Conservation (phyloP, 2,888 invertebrate genomes). For the Chaitophorus viminalis region DNA sequence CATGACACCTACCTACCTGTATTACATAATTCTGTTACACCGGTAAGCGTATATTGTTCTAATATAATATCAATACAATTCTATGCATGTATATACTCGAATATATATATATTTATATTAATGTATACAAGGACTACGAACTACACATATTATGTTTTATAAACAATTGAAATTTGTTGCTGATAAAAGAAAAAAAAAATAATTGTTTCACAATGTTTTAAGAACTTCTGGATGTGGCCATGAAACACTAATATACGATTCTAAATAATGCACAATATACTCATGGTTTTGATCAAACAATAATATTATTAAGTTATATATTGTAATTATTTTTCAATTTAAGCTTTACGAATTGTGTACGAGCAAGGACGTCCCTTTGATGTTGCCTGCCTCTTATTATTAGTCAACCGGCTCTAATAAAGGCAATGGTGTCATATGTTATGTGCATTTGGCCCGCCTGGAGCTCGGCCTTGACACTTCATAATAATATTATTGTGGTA, state of each 20-base stretch:
- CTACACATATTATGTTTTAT: neutral
- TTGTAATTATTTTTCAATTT: neutral
- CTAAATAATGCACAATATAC: neutral
- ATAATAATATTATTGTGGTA: too few relatives aligned
- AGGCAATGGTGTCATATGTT: neutral
- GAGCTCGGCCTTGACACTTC: slow-evolving; percentile 2
- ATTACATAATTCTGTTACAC: neutral
- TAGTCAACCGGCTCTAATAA: too few relatives aligned
- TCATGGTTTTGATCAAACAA: neutral
- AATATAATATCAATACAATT: neutral
- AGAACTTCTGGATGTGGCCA: slow-evolving; percentile 2
- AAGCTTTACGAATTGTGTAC: neutral
- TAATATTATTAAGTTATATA: neutral
- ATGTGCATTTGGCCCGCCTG: neutral
- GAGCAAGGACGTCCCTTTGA: slow-evolving; percentile 5
- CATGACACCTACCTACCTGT: too few relatives aligned
- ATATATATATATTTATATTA: too few relatives aligned
- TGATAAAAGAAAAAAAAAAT: neutral
- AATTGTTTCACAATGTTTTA: neutral
- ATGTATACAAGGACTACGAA: slow-evolving; percentile 18
- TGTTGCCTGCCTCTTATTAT: neutral
- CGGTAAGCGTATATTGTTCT: neutral
- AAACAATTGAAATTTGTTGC: neutral
- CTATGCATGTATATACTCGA: neutral
- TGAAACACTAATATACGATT: neutral